Conservation (phyloP, 2,888 invertebrate species). For the Cataglyphis rosenhaueri region DNA sequence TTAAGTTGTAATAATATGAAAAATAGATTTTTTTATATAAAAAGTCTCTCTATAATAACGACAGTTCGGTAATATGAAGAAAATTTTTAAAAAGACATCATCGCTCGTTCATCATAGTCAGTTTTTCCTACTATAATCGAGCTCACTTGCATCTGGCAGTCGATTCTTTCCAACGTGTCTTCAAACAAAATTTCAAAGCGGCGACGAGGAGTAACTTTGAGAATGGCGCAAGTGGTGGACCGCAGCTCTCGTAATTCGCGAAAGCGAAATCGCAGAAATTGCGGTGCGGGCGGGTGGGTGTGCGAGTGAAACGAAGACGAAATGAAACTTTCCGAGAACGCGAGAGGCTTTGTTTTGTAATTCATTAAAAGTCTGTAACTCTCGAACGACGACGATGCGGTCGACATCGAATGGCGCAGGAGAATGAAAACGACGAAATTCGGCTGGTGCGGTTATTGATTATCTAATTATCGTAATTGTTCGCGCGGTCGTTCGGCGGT, state of each 20-base stretch:
- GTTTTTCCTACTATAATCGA: slow-evolving; percentile 7
- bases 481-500: slow-evolving; percentile 59
- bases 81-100: slow-evolving; percentile 7
- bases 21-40: neutral
- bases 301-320: slow-evolving; percentile 18
- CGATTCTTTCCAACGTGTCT: slow-evolving; percentile 29
- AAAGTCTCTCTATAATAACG: neutral
- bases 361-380: slow-evolving; percentile 72
- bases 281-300: neutral
- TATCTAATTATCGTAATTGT: slow-evolving; percentile 76
- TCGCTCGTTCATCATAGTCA: slow-evolving; percentile 32
- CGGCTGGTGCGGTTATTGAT: slow-evolving; percentile 55
- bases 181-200: slow-evolving; percentile 19
- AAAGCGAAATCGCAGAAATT: slow-evolving; percentile 38
- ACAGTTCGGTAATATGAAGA: neutral
- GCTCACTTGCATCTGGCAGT: slow-evolving; percentile 39
- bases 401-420: neutral
- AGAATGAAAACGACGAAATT: slow-evolving; percentile 31
- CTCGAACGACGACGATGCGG: slow-evolving; percentile 15
- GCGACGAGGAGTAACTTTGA: slow-evolving; percentile 15
- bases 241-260: slow-evolving; percentile 30
- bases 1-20: neutral
- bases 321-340: slow-evolving; percentile 58
- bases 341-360: slow-evolving; percentile 68
- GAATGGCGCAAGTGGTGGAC: slow-evolving; percentile 14